Percentiles rank a stretch among this genome's conserved stretches.
Evolutionary conservation across 1,140 invertebrate genomes (phyloP).

Genomic region (Papilio glaucus): DNA sequence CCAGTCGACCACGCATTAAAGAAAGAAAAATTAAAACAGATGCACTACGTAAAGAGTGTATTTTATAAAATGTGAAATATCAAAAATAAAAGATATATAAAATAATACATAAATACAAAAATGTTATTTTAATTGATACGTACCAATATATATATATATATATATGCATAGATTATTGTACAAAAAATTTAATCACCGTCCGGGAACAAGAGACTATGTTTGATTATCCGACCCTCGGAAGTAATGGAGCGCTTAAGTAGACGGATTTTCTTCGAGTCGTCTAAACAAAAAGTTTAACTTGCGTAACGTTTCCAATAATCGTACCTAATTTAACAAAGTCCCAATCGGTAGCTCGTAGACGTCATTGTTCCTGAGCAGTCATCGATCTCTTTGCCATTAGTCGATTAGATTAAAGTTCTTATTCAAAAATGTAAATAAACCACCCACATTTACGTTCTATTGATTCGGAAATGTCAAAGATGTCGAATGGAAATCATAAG

Average conservation of each 20-base stretch:
- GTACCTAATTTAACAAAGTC: constrained; percentile 26
- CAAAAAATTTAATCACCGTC: no score
- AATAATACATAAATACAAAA: no score
- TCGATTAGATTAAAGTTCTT: constrained; percentile 64
- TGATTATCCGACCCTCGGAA: constrained; percentile 4
- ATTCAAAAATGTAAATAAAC: constrained; percentile 49
- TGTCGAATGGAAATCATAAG: not conserved
- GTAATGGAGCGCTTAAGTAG: constrained; percentile 31
- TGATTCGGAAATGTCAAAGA: constrained; percentile 37
- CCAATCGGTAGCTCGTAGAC: constrained; percentile 55
- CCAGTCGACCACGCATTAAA: no score
- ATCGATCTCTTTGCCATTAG: constrained; percentile 71
- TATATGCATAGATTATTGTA: no score
- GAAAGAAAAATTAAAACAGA: no score
- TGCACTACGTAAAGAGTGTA: no score
- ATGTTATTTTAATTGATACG: no score
- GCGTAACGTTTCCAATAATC: constrained; percentile 46
- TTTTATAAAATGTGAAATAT: no score
- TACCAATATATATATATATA: no score
- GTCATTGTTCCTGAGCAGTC: constrained; percentile 54
- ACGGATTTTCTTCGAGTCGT: constrained; percentile 24
- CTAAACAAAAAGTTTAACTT: constrained; percentile 46
- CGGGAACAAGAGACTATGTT: not conserved
- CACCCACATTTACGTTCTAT: constrained; percentile 50
- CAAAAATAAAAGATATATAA: no score